These are phyloP conservation scores for Brachymystax lenok DNA, from an alignment of 2,797 vertebrate genomes.

Conservation along the genomic window DNA sequence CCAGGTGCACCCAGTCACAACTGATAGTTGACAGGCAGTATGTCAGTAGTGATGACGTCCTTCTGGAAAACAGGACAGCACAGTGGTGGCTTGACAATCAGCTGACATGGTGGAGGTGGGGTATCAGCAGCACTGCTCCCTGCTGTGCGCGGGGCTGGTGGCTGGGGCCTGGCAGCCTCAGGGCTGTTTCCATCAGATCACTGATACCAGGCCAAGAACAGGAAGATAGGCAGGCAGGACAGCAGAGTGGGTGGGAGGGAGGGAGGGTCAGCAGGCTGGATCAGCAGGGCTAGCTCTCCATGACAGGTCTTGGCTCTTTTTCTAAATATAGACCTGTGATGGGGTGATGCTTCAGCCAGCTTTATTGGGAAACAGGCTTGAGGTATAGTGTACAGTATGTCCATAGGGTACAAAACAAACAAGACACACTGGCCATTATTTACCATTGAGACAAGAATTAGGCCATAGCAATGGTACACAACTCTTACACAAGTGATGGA, in stretches of 20 bases:
- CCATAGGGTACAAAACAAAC: too few species aligned
- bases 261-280: not conserved
- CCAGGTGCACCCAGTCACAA: not conserved
- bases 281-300: too few species aligned
- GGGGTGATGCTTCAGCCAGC: too few species aligned
- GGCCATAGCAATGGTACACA: too few species aligned
- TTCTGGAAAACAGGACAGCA: conserved; percentile 30
- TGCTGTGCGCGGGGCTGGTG: conserved; percentile 14
- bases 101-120: conserved; percentile 27
- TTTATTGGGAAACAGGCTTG: too few species aligned
- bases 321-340: too few species aligned
- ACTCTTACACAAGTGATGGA: too few species aligned
- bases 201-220: conserved; percentile 44
- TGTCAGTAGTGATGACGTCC: conserved; percentile 10
- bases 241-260: not conserved
- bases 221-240: not conserved
- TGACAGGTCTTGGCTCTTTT: too few species aligned
- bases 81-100: conserved; percentile 24
- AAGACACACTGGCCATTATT: too few species aligned
- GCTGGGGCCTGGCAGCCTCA: conserved; percentile 38
- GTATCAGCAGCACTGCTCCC: not conserved
- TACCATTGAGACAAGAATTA: not conserved
- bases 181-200: conserved; percentile 36
- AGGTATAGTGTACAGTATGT: too few species aligned
- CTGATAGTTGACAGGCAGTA: not conserved